Percentiles rank a stretch among this genome's conserved stretches.
Evolutionary conservation across 1,140 invertebrate species (phyloP).

Genomic region (Pogonomyrmex barbatus): DNA sequence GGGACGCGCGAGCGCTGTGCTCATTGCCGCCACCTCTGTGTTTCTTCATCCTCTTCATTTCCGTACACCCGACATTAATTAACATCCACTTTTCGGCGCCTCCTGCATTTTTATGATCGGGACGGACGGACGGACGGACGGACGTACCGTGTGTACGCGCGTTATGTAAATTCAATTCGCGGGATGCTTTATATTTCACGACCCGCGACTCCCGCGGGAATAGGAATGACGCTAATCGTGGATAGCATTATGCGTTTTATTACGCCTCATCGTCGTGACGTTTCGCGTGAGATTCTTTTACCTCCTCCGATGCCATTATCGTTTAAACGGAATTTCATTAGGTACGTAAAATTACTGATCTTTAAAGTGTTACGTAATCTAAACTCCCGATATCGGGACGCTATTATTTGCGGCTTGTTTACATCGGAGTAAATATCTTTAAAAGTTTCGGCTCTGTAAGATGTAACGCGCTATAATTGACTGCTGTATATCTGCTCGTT

Average conservation of each 20-base stretch:
- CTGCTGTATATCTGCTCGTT: no score
- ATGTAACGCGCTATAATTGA: neutral
- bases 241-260: conserved; percentile 22
- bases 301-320: neutral
- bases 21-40: neutral
- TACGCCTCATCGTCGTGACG: neutral
- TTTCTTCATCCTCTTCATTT: conserved; percentile 22
- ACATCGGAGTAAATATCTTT: neutral
- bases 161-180: conserved; percentile 57
- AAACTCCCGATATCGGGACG: neutral
- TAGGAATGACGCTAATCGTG: conserved; percentile 37
- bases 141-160: neutral
- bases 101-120: conserved; percentile 43
- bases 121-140: neutral
- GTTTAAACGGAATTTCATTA: neutral
- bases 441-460: neutral
- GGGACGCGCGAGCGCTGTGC: neutral
- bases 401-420: conserved; percentile 20
- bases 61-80: conserved; percentile 41
- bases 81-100: conserved; percentile 50
- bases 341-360: neutral
- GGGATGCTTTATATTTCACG: conserved; percentile 52
- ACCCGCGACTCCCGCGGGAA: conserved; percentile 22
- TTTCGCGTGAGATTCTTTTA: conserved; percentile 7
- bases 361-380: neutral